Evolutionary conservation across 2,113 vertebrate genomes (phyloP).

Genomic region (Rhynchopsitta pachyrhyncha): DNA sequence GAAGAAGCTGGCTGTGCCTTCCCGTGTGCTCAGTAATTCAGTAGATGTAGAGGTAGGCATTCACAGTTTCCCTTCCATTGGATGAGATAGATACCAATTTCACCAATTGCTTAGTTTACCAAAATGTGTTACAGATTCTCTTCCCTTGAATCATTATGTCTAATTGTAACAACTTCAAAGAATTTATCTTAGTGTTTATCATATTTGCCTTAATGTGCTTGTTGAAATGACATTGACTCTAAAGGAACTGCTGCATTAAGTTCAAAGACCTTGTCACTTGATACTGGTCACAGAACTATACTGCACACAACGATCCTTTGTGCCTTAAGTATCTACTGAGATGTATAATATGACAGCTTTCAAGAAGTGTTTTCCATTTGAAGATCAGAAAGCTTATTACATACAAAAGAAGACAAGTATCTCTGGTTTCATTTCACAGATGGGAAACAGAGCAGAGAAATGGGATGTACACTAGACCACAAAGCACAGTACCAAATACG

Average conservation of each 20-base stretch:
- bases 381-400: background rate
- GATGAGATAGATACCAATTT: background rate
- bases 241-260: background rate
- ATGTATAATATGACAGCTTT: background rate
- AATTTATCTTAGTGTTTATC: background rate
- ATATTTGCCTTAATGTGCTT: background rate
- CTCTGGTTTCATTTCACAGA: background rate
- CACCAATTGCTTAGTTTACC: background rate
- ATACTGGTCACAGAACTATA: accelerated
- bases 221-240: background rate
- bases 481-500: background rate
- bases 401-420: background rate
- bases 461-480: background rate
- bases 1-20: background rate
- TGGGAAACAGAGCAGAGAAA: background rate
- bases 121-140: accelerated
- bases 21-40: background rate
- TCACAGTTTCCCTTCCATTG: background rate
- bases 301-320: background rate
- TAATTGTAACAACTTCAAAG: background rate
- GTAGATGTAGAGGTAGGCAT: background rate
- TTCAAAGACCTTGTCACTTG: background rate
- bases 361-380: background rate
- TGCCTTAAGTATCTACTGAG: background rate
- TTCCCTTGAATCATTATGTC: background rate